These are phyloP conservation scores for Schrankia costaestrigalis DNA, from an alignment of 2,888 invertebrate species.

Conservation along the genomic window DNA sequence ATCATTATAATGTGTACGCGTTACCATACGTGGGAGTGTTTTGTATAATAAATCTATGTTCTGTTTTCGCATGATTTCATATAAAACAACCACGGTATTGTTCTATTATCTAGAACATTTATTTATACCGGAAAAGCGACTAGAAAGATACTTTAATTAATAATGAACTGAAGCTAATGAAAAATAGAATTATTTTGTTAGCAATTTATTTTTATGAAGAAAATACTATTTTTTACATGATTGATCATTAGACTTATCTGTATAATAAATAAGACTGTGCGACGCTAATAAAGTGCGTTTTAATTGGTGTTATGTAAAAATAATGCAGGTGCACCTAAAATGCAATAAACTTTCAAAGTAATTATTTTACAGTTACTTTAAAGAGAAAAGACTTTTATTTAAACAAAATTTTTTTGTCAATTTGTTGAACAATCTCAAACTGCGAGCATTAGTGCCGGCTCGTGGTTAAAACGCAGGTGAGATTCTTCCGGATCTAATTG, in stretches of 20 bases:
- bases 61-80: constrained; percentile 61
- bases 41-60: constrained; percentile 46
- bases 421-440: constrained; percentile 42
- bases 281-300: too few species aligned
- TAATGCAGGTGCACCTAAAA: too few species aligned
- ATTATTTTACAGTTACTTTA: constrained; percentile 26
- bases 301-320: too few species aligned
- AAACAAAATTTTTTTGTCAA: constrained; percentile 40
- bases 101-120: constrained; percentile 36
- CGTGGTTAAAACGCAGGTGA: constrained; percentile 46
- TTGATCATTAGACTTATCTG: too few species aligned
- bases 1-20: constrained; percentile 30
- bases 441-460: constrained; percentile 54
- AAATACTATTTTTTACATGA: too few species aligned
- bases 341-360: constrained; percentile 18
- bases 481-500: constrained; percentile 74
- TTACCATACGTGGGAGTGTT: constrained; percentile 47
- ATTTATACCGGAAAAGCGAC: constrained; percentile 41
- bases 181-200: too few species aligned
- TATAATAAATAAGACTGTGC: too few species aligned
- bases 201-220: too few species aligned
- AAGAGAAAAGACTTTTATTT: constrained; percentile 33
- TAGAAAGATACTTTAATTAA: constrained; percentile 32
- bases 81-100: constrained; percentile 49
- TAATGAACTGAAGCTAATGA: too few species aligned